Percentiles rank a stretch among this genome's conserved stretches.
Conservation (phyloP, 2,797 vertebrate species). For the Pipistrellus kuhlii region DNA sequence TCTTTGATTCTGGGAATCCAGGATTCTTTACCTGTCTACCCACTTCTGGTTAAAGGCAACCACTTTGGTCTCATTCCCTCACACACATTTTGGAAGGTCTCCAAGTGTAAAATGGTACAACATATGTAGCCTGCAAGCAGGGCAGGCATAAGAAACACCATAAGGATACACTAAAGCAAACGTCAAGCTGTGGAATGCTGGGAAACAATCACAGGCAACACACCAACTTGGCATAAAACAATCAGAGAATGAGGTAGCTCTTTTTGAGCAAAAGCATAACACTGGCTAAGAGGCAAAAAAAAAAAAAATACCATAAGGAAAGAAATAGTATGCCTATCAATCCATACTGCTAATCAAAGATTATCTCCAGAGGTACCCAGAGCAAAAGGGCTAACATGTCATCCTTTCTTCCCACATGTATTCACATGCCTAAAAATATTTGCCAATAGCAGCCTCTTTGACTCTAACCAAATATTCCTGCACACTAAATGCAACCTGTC, state of each 20-base stretch:
- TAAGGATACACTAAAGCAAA: slow-evolving; percentile 81
- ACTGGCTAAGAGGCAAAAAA: slow-evolving; percentile 61
- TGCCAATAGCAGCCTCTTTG: background rate
- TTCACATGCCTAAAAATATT: background rate
- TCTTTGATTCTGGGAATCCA: slow-evolving; percentile 53
- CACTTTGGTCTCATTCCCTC: slow-evolving; percentile 73
- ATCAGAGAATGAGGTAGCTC: slow-evolving; percentile 78
- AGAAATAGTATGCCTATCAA: slow-evolving; percentile 61
- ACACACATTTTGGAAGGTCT: slow-evolving; percentile 74
- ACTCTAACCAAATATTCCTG: background rate
- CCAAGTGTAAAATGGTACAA: slow-evolving; percentile 78
- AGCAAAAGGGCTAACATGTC: background rate
- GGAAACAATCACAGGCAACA: slow-evolving; percentile 82
- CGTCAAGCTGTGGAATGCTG: slow-evolving; percentile 82
- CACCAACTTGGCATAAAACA: slow-evolving; percentile 82
- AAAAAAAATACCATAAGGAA: slow-evolving; percentile 62
- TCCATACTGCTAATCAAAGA: slow-evolving; percentile 1
- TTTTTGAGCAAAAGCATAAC: slow-evolving; percentile 75
- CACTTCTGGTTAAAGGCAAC: slow-evolving; percentile 70
- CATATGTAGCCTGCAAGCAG: slow-evolving; percentile 82
- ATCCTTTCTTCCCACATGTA: background rate
- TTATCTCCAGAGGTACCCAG: slow-evolving; percentile 11
- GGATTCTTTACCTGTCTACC: slow-evolving; percentile 63
- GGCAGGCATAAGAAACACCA: slow-evolving; percentile 82
- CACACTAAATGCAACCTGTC: background rate